Evolutionary conservation across 2,888 invertebrate genomes (phyloP).

Genomic region (Pilophorus perplexus): DNA sequence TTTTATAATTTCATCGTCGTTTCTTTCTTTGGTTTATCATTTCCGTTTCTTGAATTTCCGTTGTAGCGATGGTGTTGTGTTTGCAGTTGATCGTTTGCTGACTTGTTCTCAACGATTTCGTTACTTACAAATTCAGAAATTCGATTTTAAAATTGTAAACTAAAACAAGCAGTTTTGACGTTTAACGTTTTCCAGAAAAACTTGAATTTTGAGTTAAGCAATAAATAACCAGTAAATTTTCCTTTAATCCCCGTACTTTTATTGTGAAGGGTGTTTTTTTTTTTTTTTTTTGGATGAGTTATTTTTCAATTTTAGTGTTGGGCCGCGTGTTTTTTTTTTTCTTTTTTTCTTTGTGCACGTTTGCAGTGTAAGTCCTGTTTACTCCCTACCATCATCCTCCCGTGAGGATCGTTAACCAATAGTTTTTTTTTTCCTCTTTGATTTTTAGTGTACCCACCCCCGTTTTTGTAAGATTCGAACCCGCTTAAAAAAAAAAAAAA

Average conservation of each 20-base stretch:
- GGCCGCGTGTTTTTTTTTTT: conserved; percentile 34
- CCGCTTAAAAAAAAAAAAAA: no score
- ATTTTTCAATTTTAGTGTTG: conserved; percentile 30
- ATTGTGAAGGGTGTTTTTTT: conserved; percentile 24
- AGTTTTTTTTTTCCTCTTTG: conserved; percentile 6
- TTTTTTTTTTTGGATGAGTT: conserved; percentile 32
- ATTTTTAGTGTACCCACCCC: conserved; percentile 1
- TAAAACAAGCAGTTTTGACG: not conserved
- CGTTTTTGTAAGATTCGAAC: no score
- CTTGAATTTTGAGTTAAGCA: not conserved
- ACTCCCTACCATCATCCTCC: not conserved
- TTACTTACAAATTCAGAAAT: not conserved
- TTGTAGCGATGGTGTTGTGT: conserved; percentile 33
- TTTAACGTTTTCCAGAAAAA: not conserved
- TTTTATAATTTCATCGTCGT: not conserved
- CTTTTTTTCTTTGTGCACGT: conserved; percentile 36
- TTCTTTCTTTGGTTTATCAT: conserved; percentile 20
- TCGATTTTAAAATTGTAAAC: no score
- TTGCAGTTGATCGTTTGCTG: conserved; percentile 27
- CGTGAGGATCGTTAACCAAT: no score
- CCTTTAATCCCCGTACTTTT: no score
- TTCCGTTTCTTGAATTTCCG: conserved; percentile 19
- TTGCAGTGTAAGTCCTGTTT: conserved; percentile 37
- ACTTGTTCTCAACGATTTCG: conserved; percentile 27
- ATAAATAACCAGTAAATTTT: not conserved